These are phyloP conservation scores for Accipiter cooperii DNA, from an alignment of 2,113 vertebrate species.

Conservation along the genomic window DNA sequence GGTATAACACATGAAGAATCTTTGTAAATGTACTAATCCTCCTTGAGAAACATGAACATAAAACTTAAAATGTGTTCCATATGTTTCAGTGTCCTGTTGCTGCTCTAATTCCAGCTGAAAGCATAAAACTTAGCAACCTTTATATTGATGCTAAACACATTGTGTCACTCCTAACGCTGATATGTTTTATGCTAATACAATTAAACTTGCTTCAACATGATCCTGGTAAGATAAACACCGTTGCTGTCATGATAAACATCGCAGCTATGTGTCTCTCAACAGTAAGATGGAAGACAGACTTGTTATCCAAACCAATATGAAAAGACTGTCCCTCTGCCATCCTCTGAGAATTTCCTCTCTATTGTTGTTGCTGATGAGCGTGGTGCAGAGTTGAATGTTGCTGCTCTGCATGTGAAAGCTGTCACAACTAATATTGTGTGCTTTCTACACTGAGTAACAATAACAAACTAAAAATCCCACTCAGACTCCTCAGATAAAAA, in stretches of 20 bases:
- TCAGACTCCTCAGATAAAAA: not conserved
- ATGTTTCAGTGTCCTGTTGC: conserved; percentile 69
- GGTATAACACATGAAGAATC: conserved; percentile 43
- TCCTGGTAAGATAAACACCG: conserved; percentile 70
- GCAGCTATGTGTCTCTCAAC: conserved; percentile 16
- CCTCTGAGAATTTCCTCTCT: conserved; percentile 9
- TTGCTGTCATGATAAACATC: conserved; percentile 73
- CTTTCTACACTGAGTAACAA: not conserved
- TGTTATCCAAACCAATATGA: conserved; percentile 54
- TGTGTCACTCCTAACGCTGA: conserved; percentile 67
- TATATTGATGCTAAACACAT: conserved; percentile 79
- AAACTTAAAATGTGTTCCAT: conserved; percentile 72
- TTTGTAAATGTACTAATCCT: conserved; percentile 69
- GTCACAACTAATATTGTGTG: conserved; percentile 38
- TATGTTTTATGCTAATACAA: conserved; percentile 71
- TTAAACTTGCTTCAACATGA: conserved; percentile 70
- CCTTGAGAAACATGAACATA: conserved; percentile 68
- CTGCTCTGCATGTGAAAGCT: conserved; percentile 34
- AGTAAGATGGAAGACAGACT: conserved; percentile 33
- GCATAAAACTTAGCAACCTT: conserved; percentile 75
- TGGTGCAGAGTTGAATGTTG: not conserved
- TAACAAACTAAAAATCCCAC: not conserved
- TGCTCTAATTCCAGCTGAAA: conserved; percentile 70
- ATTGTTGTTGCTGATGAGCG: not conserved
- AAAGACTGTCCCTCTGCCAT: not conserved